Conservation (phyloP, 30 jellyfish, hydroid and myxozoan species). For the Cassiopea xamachana region DNA sequence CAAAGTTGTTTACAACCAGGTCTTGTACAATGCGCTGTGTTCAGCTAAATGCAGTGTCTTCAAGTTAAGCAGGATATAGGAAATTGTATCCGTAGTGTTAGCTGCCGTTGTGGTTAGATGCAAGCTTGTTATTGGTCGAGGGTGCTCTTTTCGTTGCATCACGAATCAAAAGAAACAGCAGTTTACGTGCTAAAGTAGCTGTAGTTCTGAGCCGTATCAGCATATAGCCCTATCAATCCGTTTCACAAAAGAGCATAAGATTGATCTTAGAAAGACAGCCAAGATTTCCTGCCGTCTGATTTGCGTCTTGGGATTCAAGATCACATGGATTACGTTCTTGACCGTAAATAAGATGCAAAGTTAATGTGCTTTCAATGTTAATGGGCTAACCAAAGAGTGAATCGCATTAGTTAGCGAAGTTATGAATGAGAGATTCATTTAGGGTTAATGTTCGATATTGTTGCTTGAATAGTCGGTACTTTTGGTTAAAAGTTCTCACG, state of each 20-base stretch:
- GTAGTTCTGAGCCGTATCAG: background rate
- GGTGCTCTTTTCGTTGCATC: background rate
- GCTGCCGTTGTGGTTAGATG: conserved; percentile 1
- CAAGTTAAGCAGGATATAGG: conserved; percentile 2
- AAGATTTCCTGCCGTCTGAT: conserved; percentile 72
- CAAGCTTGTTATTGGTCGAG: background rate
- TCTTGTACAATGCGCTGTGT: background rate
- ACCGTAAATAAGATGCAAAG: conserved; percentile 48
- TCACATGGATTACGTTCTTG: conserved; percentile 37
- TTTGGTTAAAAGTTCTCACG: conserved; percentile 14
- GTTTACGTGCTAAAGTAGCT: background rate
- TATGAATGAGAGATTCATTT: conserved; percentile 44
- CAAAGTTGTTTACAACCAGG: background rate
- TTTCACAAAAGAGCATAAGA: conserved; percentile 16
- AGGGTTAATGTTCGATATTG: background rate
- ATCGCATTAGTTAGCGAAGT: conserved; percentile 15
- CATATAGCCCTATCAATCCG: conserved; percentile 2
- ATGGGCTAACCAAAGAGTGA: conserved; percentile 19
- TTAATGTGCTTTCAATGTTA: conserved; percentile 36
- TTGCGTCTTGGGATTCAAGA: conserved; percentile 9
- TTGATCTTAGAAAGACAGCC: conserved; percentile 1
- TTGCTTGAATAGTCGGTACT: background rate
- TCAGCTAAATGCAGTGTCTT: background rate
- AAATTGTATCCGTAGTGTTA: background rate
- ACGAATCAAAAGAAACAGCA: background rate